Evolutionary conservation across 2,888 invertebrate species (phyloP), one percentile per base, ranked within the genome.

Genomic region (Holacanthella duospinosa): DNA sequence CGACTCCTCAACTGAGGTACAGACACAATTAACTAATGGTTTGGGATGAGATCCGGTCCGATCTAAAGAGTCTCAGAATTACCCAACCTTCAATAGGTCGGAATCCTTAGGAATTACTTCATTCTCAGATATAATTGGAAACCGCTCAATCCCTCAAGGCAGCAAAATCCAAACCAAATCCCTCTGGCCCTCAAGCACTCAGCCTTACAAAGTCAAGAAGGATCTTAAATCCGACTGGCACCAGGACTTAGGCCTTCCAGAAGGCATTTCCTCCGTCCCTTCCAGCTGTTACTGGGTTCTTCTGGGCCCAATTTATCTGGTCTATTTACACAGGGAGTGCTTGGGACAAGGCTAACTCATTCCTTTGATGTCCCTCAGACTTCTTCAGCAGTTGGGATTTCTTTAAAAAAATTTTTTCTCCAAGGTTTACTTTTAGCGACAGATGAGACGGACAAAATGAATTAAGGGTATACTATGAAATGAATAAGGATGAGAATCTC

Each of bases 281-380:
- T 9, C 19, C 48, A 21, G 12, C 48, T n/a, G 48, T 21, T 48
- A 21, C 48, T 9, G 6, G 48, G 48, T 4, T 48, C 48, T 48
- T 36, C 36, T 48, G 48, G 48, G 48, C 48, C 36, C 36, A 36
- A 36, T 36, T 36, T 36, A 48, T 48, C 21, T 48, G 4, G 16
- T 48, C 48, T 48, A 48, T 48, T 48, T 48, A 48, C 48, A 48
- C 48, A 48, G 48, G 48, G n/a, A n/a, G n/a, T n/a, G n/a, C n/a
- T n/a, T n/a, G n/a, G n/a, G n/a, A n/a, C n/a, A n/a, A n/a, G n/a
- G n/a, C n/a, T n/a, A n/a, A n/a, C n/a, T n/a, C n/a, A n/a, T n/a
- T n/a, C n/a, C n/a, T n/a, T n/a, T n/a, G n/a, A n/a, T n/a, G n/a
- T n/a, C n/a, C n/a, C n/a, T n/a, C n/a, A n/a, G n/a, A n/a, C n/a